These are phyloP conservation scores for Geothlypis trichas DNA, from an alignment of 2,113 vertebrate species.

Conservation along the genomic window DNA sequence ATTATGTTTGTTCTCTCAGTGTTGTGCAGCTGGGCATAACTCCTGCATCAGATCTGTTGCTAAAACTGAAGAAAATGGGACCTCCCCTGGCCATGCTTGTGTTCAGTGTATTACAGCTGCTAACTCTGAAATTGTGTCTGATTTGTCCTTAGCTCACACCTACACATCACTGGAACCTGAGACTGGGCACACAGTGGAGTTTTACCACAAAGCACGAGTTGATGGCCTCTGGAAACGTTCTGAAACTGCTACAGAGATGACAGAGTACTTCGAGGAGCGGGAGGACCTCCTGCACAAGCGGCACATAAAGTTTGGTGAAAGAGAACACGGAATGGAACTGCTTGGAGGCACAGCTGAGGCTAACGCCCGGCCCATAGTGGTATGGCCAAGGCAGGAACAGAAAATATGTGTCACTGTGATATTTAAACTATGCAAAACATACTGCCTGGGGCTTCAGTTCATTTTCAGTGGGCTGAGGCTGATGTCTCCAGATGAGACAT, in stretches of 20 bases:
- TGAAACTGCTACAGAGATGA: constrained; percentile 71
- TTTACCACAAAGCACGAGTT: constrained; percentile 63
- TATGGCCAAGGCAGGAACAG: constrained; percentile 25
- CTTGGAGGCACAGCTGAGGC: neutral
- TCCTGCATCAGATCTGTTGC: neutral
- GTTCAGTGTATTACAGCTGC: neutral
- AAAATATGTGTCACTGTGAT: neutral
- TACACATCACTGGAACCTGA: constrained; percentile 70
- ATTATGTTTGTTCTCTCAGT: neutral
- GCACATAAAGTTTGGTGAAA: constrained; percentile 57
- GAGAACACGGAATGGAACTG: neutral
- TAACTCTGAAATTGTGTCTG: neutral
- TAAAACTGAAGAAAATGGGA: neutral
- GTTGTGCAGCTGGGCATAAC: neutral
- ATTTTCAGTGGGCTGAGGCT: neutral
- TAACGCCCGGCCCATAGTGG: constrained; percentile 63
- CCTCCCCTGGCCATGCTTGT: neutral
- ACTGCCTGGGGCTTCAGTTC: neutral
- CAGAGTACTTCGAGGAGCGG: constrained; percentile 76
- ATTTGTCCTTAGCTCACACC: constrained; percentile 74
- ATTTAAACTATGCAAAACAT: neutral
- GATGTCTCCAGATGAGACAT: neutral
- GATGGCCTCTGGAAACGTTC: constrained; percentile 78
- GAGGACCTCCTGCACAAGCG: constrained; percentile 81
- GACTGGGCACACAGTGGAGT: constrained; percentile 79